Conservation (phyloP, 1,140 invertebrate species). For the Halotydeus destructor region DNA sequence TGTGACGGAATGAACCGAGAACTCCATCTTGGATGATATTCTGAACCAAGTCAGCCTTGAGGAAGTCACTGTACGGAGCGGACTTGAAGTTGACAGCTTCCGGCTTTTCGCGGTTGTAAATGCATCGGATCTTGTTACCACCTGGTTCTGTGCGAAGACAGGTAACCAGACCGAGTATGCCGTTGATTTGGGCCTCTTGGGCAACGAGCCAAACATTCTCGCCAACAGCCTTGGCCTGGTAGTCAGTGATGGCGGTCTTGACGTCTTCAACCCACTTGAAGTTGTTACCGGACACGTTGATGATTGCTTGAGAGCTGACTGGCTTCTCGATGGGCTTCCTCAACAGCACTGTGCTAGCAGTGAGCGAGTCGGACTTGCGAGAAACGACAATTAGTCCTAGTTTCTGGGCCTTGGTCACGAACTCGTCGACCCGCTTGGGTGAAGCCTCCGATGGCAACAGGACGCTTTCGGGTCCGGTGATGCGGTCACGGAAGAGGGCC, state of each 20-base stretch:
- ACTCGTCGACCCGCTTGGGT: constrained; percentile 5
- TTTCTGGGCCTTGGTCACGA: constrained; percentile 6
- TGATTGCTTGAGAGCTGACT: constrained; percentile 17
- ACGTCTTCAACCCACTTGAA: constrained; percentile 47
- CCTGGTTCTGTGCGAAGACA: constrained; percentile 65
- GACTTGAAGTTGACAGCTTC: constrained; percentile 6
- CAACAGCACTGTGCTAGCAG: constrained; percentile 5
- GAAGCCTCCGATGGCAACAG: neutral
- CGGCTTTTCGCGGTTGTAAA: constrained; percentile 8
- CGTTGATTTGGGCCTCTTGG: constrained; percentile 32
- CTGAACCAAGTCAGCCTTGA: constrained; percentile 53
- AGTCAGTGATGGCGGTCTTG: constrained; percentile 22
- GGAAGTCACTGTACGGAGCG: constrained; percentile 12
- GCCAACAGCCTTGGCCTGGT: constrained; percentile 20
- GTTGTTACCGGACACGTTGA: constrained; percentile 24
- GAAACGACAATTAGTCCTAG: constrained; percentile 2
- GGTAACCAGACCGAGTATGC: constrained; percentile 64
- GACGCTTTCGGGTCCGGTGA: constrained; percentile 21
- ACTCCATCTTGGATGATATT: constrained; percentile 53
- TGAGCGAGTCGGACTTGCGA: constrained; percentile 7
- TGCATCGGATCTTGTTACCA: constrained; percentile 41
- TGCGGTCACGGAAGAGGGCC: constrained; percentile 41
- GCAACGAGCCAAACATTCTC: constrained; percentile 43
- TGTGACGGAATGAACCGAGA: constrained; percentile 67
- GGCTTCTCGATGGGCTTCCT: constrained; percentile 23